These are phyloP conservation scores for Enteromius mattozi DNA, from an alignment of 2,797 vertebrate species.

Conservation along the genomic window DNA sequence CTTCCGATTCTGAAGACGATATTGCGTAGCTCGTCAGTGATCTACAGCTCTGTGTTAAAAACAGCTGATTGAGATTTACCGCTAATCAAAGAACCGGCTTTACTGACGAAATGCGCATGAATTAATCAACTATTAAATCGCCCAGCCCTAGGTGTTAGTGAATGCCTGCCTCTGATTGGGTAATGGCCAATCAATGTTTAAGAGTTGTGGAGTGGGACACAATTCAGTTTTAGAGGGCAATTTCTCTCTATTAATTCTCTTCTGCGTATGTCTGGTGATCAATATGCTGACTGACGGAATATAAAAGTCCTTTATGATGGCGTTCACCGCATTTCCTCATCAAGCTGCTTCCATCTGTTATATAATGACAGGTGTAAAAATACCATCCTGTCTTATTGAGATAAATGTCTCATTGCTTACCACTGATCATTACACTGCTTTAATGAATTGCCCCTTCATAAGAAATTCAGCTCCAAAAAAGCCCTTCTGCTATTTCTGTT, in stretches of 20 bases:
- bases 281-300: slow-evolving; percentile 35
- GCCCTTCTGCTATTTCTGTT: slow-evolving; percentile 3
- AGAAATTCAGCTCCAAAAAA: slow-evolving; percentile 29
- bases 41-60: no score
- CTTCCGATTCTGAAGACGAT: no score
- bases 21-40: no score
- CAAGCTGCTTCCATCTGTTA: slow-evolving; percentile 18
- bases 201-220: not conserved
- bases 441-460: slow-evolving; percentile 39
- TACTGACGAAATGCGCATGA: no score
- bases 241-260: slow-evolving; percentile 16
- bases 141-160: not conserved
- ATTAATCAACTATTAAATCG: no score
- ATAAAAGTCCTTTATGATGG: slow-evolving; percentile 29
- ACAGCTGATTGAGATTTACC: no score
- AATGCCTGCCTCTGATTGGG: not conserved
- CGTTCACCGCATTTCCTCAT: slow-evolving; percentile 19
- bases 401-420: slow-evolving; percentile 7
- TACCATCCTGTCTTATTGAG: slow-evolving; percentile 19
- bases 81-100: no score
- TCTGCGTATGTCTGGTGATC: slow-evolving; percentile 34
- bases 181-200: not conserved
- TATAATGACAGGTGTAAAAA: slow-evolving; percentile 42
- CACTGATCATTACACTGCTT: slow-evolving; percentile 16
- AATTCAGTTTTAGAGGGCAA: not conserved